Percentiles rank a stretch among this genome's conserved stretches.
Evolutionary conservation across 2,797 vertebrate species (phyloP).

Genomic region (Brachyrhaphis roseni): DNA sequence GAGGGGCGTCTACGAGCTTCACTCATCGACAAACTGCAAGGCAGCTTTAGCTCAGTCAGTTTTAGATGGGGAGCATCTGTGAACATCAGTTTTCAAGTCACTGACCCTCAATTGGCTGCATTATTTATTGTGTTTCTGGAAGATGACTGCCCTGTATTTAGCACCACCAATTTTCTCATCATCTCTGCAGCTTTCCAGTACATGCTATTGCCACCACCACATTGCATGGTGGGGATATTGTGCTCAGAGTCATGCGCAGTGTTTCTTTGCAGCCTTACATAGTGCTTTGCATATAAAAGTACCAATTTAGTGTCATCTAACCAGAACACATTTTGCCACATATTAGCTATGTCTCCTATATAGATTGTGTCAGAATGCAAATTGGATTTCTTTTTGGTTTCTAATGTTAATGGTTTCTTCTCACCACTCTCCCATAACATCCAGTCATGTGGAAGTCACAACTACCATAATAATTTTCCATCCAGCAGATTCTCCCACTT

Average conservation of each 20-base stretch:
- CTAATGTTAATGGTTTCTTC: not conserved
- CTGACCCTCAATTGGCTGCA: not conserved
- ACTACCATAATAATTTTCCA: not conserved
- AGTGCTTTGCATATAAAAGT: not conserved
- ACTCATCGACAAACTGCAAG: not conserved
- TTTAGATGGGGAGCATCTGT: not conserved
- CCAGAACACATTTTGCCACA: not conserved
- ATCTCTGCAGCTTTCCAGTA: not conserved
- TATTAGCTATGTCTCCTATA: not conserved
- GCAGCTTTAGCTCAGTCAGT: not conserved
- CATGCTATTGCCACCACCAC: not conserved
- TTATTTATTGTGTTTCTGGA: not conserved
- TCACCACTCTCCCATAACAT: not conserved
- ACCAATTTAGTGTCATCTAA: not conserved
- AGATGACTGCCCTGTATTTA: not conserved
- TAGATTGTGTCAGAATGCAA: not conserved
- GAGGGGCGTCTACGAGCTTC: not conserved
- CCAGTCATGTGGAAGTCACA: not conserved
- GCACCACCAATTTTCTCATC: not conserved
- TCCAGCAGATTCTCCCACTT: not conserved
- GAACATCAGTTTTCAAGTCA: not conserved
- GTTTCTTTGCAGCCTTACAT: not conserved
- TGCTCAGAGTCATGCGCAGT: not conserved
- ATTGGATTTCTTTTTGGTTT: not conserved
- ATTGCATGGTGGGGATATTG: not conserved